Evolutionary conservation across 2,797 vertebrate species (phyloP).

Genomic region (Sebastes hubbsi): DNA sequence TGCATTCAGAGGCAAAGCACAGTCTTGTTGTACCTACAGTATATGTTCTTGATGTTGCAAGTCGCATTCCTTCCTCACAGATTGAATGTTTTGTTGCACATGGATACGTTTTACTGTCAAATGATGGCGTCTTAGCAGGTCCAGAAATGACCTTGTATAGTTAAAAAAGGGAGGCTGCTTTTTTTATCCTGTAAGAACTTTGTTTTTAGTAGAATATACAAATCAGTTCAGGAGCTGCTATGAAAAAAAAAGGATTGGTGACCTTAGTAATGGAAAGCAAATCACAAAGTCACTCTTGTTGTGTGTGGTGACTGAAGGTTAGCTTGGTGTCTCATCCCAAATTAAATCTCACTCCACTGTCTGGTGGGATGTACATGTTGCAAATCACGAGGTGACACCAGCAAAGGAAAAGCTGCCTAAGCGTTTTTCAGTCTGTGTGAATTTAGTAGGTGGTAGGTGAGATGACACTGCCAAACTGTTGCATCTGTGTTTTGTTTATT

Average conservation of each 20-base stretch:
- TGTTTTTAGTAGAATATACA: constrained; percentile 45
- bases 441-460: constrained; percentile 41
- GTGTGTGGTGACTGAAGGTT: constrained; percentile 11
- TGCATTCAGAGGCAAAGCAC: constrained; percentile 50
- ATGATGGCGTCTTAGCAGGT: constrained; percentile 1
- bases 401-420: constrained; percentile 29
- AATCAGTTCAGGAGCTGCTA: constrained; percentile 45
- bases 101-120: constrained; percentile 20
- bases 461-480: constrained; percentile 75
- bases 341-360: constrained; percentile 4
- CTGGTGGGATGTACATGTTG: constrained; percentile 9
- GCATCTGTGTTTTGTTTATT: constrained; percentile 44
- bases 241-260: constrained; percentile 11
- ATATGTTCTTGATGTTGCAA: constrained; percentile 35
- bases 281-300: constrained; percentile 26
- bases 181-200: constrained; percentile 38
- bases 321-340: constrained; percentile 27
- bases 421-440: constrained; percentile 40
- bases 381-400: constrained; percentile 31
- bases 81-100: constrained; percentile 53
- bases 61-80: constrained; percentile 41
- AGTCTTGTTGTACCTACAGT: constrained; percentile 32
- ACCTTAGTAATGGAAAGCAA: constrained; percentile 41
- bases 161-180: constrained; percentile 37
- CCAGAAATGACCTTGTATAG: neutral